Evolutionary conservation across 2,888 invertebrate species (phyloP), one percentile per base, ranked within the genome.

Genomic region (Pheosia gnoma): DNA sequence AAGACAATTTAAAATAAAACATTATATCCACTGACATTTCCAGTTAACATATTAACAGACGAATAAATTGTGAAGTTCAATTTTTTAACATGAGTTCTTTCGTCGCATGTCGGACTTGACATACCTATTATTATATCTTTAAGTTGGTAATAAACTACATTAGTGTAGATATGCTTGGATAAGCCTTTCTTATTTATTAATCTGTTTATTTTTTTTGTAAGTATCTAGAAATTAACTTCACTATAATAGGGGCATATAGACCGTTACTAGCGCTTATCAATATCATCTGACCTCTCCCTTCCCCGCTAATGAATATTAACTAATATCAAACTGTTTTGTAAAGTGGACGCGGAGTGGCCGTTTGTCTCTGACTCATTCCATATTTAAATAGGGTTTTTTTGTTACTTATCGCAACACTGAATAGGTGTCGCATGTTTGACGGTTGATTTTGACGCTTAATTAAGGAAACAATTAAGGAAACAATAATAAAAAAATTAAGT

Each of bases 251-350:
- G 25, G 57, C 62, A 67, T 51, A 59, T 55, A 58, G 54, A 67
- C 66, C 61, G 68, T 70, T 74, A 65, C 71, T 68, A 70, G 62
- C 63, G 65, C 77, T 88, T 89, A 89, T 90, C 91, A 82, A 79
- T 80, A 73, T 69, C 83, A 90, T 90, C 90, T 87, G 81, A 80
- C 85, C 86, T 83, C 88, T 87, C 83, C 83, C 77, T 83, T 87
- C 88, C 83, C 83, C 77, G 68, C 85, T 92, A 91, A 91, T 92
- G 91, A 93, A 93, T 93, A 93, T 92, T 93, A 91, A 93, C 88
- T 85, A 90, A 89, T 89, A 87, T 77, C 78, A 83, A 88, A 86
- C 82, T 70, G 81, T 80, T 80, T 84, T 82, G 77, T 83, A 82
- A 85, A 74, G 64, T 80, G 80, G 75, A 74, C 62, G 59, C 65